A percentile compares a stretch with the other conserved stretches of the same genome.
Conservation (phyloP, 2,113 vertebrate species). For the Probosciger aterrimus region DNA sequence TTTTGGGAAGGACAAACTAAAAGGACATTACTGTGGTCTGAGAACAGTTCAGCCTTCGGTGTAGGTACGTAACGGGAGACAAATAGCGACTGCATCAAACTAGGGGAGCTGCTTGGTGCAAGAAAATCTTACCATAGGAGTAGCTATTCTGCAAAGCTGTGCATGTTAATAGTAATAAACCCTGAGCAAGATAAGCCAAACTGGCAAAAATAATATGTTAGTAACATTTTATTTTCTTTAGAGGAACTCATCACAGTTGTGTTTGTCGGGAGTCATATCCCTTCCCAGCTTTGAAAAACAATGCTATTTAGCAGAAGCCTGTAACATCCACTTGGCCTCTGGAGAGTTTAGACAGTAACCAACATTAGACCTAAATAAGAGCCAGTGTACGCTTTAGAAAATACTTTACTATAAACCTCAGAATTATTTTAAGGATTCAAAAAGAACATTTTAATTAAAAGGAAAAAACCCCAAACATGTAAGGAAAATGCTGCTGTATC, state of each 20-base stretch:
- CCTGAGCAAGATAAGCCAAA: background rate
- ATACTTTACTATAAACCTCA: background rate
- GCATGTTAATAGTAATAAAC: background rate
- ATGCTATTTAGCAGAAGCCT: background rate
- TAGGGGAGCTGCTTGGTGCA: rapidly evolving
- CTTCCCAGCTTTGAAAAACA: background rate
- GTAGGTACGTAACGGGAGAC: background rate
- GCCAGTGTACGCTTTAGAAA: background rate
- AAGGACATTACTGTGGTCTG: background rate
- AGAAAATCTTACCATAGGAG: background rate
- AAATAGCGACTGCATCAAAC: background rate
- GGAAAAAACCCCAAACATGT: background rate
- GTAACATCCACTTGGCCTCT: background rate
- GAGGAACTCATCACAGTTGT: background rate
- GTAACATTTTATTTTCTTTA: background rate
- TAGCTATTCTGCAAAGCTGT: background rate
- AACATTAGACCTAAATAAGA: background rate
- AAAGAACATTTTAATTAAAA: constrained; percentile 2
- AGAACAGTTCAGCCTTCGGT: background rate
- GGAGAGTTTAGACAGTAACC: background rate
- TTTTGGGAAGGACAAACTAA: background rate
- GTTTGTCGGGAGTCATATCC: rapidly evolving
- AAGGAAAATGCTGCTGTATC: background rate
- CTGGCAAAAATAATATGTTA: background rate
- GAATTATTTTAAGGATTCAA: background rate